Evolutionary conservation across 2,797 vertebrate genomes (phyloP).

Genomic region (Bradypodion pumilum): DNA sequence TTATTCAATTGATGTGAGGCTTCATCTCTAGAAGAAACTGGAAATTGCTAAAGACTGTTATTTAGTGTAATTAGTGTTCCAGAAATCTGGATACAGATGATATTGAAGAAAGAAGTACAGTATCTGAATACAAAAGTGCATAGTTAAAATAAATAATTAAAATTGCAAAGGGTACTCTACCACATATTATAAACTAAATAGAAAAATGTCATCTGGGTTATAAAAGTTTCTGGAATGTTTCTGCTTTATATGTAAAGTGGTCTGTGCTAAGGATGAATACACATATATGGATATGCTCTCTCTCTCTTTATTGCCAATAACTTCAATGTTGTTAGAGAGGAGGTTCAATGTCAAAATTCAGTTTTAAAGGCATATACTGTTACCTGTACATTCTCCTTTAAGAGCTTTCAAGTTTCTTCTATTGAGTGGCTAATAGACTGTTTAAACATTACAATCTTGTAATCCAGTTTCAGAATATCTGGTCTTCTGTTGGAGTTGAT

Average conservation of each 20-base stretch:
- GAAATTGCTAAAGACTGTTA: slow-evolving; percentile 33
- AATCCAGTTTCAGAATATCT: slow-evolving; percentile 59
- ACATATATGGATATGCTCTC: slow-evolving; percentile 32
- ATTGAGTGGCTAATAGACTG: slow-evolving; percentile 68
- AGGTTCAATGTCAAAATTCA: slow-evolving; percentile 69
- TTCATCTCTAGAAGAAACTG: slow-evolving; percentile 40
- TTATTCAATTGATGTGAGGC: slow-evolving; percentile 46
- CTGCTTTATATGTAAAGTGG: slow-evolving; percentile 66
- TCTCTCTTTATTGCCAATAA: slow-evolving; percentile 57
- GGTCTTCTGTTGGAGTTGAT: slow-evolving; percentile 54
- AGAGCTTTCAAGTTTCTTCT: slow-evolving; percentile 74
- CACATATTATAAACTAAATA: slow-evolving; percentile 64
- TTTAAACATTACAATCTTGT: slow-evolving; percentile 70
- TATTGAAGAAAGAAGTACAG: too few species aligned
- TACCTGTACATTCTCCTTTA: slow-evolving; percentile 66
- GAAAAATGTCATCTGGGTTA: slow-evolving; percentile 62
- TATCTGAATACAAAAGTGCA: slow-evolving; percentile 58
- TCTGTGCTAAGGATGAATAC: slow-evolving; percentile 42
- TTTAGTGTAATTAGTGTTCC: slow-evolving; percentile 43
- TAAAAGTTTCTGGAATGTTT: slow-evolving; percentile 66
- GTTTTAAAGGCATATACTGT: slow-evolving; percentile 66
- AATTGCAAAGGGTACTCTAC: slow-evolving; percentile 51
- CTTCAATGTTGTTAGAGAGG: slow-evolving; percentile 68
- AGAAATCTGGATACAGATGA: slow-evolving; percentile 52
- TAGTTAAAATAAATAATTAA: slow-evolving; percentile 58